Evolutionary conservation across 2,797 vertebrate species (phyloP).

Genomic region (Ptychobarbus kaznakovi): DNA sequence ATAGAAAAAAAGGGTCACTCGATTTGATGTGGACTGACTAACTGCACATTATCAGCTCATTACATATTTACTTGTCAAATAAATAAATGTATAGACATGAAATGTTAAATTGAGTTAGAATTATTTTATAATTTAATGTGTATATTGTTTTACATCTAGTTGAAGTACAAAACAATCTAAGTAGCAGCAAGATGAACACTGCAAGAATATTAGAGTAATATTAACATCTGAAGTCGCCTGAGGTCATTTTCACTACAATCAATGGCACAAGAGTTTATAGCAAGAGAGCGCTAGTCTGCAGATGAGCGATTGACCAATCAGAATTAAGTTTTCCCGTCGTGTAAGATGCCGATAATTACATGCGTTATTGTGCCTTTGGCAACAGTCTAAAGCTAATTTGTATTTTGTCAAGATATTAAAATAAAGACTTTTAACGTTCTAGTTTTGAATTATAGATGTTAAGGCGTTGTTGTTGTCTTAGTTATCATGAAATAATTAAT

Average conservation of each 20-base stretch:
- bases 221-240: neutral
- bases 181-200: neutral
- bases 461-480: neutral
- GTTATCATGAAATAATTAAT: neutral
- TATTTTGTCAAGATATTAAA: conserved; percentile 4
- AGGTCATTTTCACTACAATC: neutral
- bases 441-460: conserved; percentile 24
- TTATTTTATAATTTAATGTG: neutral
- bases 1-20: too few species aligned
- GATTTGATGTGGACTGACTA: neutral
- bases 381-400: neutral
- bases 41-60: neutral
- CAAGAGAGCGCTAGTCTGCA: neutral
- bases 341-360: neutral
- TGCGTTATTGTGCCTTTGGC: neutral
- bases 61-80: neutral
- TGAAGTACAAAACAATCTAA: neutral
- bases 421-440: neutral
- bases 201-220: neutral
- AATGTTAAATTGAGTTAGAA: neutral
- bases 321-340: neutral
- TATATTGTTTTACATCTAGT: neutral
- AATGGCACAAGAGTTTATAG: neutral
- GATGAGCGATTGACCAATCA: neutral
- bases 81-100: neutral